Conservation (phyloP, 1,140 invertebrate species). For the Tetramorium alpestre region DNA sequence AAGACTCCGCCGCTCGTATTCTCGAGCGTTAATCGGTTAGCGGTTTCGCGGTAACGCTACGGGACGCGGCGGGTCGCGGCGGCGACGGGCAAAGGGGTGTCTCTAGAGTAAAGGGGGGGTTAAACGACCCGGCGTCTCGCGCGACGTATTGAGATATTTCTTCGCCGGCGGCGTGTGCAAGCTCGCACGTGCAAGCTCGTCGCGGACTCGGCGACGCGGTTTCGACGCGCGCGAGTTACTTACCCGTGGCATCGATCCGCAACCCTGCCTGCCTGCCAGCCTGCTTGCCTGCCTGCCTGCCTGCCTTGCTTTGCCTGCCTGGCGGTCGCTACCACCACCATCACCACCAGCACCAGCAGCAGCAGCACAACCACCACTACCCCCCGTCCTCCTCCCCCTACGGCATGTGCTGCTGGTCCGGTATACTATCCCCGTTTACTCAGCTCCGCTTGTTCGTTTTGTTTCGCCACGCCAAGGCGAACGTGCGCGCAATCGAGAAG, state of each 20-base stretch:
- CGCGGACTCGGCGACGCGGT: slow-evolving; percentile 19
- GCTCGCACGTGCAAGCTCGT: slow-evolving; percentile 37
- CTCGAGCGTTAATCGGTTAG: slow-evolving; percentile 6
- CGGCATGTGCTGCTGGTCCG: slow-evolving; percentile 25
- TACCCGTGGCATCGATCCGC: slow-evolving; percentile 27
- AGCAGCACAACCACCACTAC: background rate
- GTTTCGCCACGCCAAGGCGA: slow-evolving; percentile 22
- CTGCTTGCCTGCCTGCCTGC: background rate
- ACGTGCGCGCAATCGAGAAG: slow-evolving; percentile 32
- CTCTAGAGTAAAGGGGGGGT: background rate
- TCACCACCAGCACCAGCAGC: background rate
- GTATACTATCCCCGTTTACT: slow-evolving; percentile 26
- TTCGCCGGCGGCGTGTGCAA: background rate
- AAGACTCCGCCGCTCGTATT: background rate
- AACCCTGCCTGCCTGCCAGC: background rate
- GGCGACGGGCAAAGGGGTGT: no score
- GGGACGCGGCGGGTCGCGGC: no score
- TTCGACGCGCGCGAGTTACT: slow-evolving; percentile 27
- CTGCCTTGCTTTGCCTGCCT: slow-evolving; percentile 16
- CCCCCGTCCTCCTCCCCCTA: background rate
- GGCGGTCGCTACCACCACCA: background rate
- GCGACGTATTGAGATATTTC: slow-evolving; percentile 8
- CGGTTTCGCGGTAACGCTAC: slow-evolving; percentile 24
- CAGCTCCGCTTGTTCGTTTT: slow-evolving; percentile 1
- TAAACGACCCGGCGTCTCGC: slow-evolving; percentile 22